Evolutionary conservation across 2,888 invertebrate species (phyloP), one percentile per base, ranked within the genome.

Genomic region (Hirudinaria manillensis): DNA sequence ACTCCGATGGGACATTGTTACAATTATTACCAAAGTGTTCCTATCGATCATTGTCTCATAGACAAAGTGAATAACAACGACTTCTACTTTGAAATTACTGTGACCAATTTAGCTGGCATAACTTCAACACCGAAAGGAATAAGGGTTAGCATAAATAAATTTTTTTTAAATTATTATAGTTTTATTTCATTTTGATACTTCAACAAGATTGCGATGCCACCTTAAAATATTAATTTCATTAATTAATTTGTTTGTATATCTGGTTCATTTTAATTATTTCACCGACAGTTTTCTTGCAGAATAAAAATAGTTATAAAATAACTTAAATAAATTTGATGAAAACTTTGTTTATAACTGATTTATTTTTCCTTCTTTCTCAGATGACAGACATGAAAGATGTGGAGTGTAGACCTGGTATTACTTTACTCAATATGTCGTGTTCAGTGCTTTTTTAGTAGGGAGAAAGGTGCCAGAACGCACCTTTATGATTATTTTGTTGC

Each of bases 41-140:
- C 34, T 29, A 66, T 74, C 19, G 74, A 74, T 34, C 56, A 74
- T 66, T 74, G 74, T 24, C 29, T 19, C 21, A 61, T 74, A 10
- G 74, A 74, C 27, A 61, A 38, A 36, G n/a, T 74, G 3, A 61
- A 34, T 4, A 29, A 38, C 24, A 36, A 74, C 3, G 16, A 27
- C 24, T 32, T 74, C 6, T n/a, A 34, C 16, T 29, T 68, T 24
- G 32, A 36, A 1, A 36, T 68, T n/a, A 34, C n/a, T 68, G 68
- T 13, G n/a, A 34, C 32, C 32, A 68, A 68, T 36, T 29, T 29
- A 7, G 68, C 68, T 13, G 68, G 68, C 10, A 10, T 68, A 34
- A n/a, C 68, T 4, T 68, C 68, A 6, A 27, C 13, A 1, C 19
- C 13, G 21, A 6, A 21, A 1, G 10, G 24, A 19, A 10, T 29